Conservation (phyloP, 1,140 invertebrate species). For the Drosophila simulans region DNA sequence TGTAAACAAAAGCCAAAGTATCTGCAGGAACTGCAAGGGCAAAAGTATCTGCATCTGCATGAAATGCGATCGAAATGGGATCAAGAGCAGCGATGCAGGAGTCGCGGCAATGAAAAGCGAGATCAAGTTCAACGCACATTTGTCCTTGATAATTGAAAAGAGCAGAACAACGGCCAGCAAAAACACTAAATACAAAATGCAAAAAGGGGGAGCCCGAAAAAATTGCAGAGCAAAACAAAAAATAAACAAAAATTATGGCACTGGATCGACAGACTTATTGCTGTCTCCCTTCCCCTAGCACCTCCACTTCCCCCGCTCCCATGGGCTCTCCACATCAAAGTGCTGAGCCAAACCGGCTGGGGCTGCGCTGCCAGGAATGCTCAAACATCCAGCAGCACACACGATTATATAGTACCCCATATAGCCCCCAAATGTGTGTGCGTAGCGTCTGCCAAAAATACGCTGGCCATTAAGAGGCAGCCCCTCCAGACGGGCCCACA, state of each 20-base stretch:
- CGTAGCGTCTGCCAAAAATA: conserved; percentile 81
- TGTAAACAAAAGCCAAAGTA: conserved; percentile 63
- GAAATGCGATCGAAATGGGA: conserved; percentile 12
- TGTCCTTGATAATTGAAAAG: conserved; percentile 78
- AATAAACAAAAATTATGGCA: conserved; percentile 81
- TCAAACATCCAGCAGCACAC: conserved; percentile 43
- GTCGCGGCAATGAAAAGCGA: conserved; percentile 69
- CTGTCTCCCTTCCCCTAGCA: conserved; percentile 17
- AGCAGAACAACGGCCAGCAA: conserved; percentile 5
- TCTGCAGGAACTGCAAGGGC: conserved; percentile 11
- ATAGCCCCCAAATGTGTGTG: conserved; percentile 67
- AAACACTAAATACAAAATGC: conserved; percentile 16
- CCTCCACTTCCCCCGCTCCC: not conserved
- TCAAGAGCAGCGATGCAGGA: conserved; percentile 10
- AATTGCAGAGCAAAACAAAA: conserved; percentile 61
- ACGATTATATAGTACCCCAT: conserved; percentile 16
- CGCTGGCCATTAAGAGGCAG: conserved; percentile 66
- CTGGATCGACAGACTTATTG: conserved; percentile 81
- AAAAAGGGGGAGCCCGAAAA: conserved; percentile 69
- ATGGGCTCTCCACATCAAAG: conserved; percentile 25
- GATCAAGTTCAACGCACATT: conserved; percentile 83
- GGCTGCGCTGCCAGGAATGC: conserved; percentile 26
- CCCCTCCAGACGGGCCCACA: conserved; percentile 48
- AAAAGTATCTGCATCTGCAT: conserved; percentile 36
- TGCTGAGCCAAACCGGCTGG: conserved; percentile 61